Conservation (phyloP, 1,140 invertebrate genomes). For the Sinonovacula constricta region DNA sequence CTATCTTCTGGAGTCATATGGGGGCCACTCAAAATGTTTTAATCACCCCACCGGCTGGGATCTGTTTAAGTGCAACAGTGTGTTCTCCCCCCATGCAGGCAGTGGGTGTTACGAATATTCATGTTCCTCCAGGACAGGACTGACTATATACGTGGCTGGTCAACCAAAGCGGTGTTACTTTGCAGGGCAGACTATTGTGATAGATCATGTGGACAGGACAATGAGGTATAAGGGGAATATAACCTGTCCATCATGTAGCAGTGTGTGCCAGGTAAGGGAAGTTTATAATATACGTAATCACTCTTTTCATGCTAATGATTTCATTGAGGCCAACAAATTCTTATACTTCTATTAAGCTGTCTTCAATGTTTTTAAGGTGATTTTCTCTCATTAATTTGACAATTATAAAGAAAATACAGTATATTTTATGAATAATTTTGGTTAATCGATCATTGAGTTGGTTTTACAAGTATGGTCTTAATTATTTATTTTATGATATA, state of each 20-base stretch:
- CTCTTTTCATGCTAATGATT: background rate
- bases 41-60: slow-evolving; percentile 28
- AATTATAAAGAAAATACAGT: background rate
- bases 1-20: slow-evolving; percentile 33
- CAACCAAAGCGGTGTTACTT: slow-evolving; percentile 24
- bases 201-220: slow-evolving; percentile 11
- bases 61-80: slow-evolving; percentile 5
- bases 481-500: too few relatives aligned
- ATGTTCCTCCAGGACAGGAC: slow-evolving; percentile 9
- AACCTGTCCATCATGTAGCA: slow-evolving; percentile 33
- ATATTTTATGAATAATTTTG: too few relatives aligned
- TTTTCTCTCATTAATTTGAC: background rate
- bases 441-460: too few relatives aligned
- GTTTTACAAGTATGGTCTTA: too few relatives aligned
- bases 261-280: slow-evolving; percentile 31
- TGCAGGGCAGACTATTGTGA: slow-evolving; percentile 10
- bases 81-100: slow-evolving; percentile 32
- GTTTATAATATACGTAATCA: background rate
- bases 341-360: background rate
- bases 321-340: background rate
- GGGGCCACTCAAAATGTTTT: slow-evolving; percentile 35
- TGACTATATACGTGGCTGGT: slow-evolving; percentile 29
- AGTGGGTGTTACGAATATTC: slow-evolving; percentile 44
- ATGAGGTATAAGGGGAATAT: slow-evolving; percentile 35
- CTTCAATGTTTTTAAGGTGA: background rate